These are phyloP conservation scores for Pseudeuparius sepicola DNA, from an alignment of 2,888 invertebrate species.

Conservation along the genomic window DNA sequence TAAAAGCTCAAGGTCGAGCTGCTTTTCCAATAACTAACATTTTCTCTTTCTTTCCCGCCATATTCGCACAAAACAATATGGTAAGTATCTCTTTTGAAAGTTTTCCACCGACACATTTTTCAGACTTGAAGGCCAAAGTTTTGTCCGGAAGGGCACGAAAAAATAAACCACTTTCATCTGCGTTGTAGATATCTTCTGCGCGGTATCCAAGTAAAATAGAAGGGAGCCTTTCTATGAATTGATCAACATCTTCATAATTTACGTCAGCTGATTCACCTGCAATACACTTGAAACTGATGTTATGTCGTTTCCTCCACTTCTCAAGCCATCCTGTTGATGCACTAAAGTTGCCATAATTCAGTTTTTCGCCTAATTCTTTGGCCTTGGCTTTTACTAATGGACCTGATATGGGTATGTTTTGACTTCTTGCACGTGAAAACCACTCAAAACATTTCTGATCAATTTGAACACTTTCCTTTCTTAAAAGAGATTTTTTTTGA, in stretches of 20 bases:
- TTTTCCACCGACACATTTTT: conserved; percentile 15
- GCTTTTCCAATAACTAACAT: conserved; percentile 14
- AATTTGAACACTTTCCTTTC: no score
- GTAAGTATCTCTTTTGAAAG: conserved; percentile 10
- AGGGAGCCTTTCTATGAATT: conserved; percentile 20
- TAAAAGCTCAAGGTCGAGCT: conserved; percentile 12
- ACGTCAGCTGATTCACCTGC: conserved; percentile 23
- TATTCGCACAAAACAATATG: conserved; percentile 13
- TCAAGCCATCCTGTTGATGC: conserved; percentile 23
- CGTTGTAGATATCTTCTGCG: conserved; percentile 20
- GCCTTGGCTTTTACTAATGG: no score
- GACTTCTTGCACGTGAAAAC: no score
- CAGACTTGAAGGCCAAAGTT: conserved; percentile 25
- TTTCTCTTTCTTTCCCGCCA: conserved; percentile 15
- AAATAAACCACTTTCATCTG: conserved; percentile 28
- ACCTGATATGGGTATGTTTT: no score
- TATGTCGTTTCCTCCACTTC: conserved; percentile 21
- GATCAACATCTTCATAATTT: conserved; percentile 20
- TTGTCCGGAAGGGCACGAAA: conserved; percentile 27
- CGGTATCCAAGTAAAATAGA: conserved; percentile 18
- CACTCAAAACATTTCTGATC: no score
- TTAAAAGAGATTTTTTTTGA: no score
- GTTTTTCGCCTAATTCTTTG: conserved; percentile 20
- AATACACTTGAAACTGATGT: conserved; percentile 23
- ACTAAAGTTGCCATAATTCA: conserved; percentile 18